phyloP scores from a whole-genome alignment of 2,113 vertebrate genomes.

The Neofelis nebulosa region DNA sequence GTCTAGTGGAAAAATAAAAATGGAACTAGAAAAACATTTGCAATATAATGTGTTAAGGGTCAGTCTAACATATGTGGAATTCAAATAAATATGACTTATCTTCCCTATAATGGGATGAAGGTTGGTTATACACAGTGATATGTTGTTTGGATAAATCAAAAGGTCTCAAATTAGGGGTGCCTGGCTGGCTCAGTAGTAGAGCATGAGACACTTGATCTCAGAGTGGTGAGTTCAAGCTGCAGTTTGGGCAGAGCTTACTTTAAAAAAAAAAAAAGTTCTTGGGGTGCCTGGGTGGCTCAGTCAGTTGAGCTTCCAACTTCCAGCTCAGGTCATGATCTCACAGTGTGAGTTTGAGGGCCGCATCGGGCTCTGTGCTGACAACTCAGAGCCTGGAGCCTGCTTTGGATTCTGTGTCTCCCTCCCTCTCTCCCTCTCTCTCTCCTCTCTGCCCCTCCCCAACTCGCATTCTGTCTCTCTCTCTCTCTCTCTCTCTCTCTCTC shows the following conservation, averaged over 20 bases:
- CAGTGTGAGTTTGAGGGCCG: too few relatives aligned
- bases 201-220: not conserved
- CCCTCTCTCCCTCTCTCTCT: too few relatives aligned
- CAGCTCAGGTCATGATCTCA: too few relatives aligned
- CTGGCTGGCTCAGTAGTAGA: not conserved
- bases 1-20: not conserved
- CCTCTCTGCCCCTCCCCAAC: too few relatives aligned
- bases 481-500: too few relatives aligned
- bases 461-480: too few relatives aligned
- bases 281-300: too few relatives aligned
- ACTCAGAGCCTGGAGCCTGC: too few relatives aligned
- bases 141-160: not conserved
- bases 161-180: not conserved
- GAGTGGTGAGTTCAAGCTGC: not conserved
- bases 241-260: not conserved
- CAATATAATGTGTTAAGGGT: not conserved
- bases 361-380: too few relatives aligned
- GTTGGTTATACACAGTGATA: not conserved
- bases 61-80: not conserved
- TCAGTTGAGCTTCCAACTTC: too few relatives aligned
- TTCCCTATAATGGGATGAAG: not conserved
- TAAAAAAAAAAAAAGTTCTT: not conserved
- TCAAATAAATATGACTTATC: not conserved
- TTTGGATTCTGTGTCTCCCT: too few relatives aligned
- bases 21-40: not conserved